Base-by-base conservation (phyloP, 2,888 invertebrate species). In the Micropterix aruncella region DNA sequence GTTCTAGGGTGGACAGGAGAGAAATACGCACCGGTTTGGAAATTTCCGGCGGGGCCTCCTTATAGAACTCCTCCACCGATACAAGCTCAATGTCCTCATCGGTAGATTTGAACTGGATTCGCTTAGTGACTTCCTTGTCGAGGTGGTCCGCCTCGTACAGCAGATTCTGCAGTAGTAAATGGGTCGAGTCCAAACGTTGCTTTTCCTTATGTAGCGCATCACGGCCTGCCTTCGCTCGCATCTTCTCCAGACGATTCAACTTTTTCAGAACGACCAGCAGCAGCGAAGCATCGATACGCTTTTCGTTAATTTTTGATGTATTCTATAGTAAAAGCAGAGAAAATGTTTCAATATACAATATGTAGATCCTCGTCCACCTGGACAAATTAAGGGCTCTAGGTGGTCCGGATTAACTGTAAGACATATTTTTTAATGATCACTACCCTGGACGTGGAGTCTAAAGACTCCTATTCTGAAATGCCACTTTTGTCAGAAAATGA, bases 111-210 rank as follows among this genome's bases (percentile, higher is more conserved):
- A 94, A 95, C 58, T 94, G 90, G 47, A 92, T 75, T 58, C 95
- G 95, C 57, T 92, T 91, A 16, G 86, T 81, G n/a, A 92, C 91
- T 74, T 96, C 95, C 54, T 91, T 90, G 53, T 91, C 85, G 16
- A 96, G 70, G 68, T 96, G 93, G 58, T 90, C 85, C 5, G 89
- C 83, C 73, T 96, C 96, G 61, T 96, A 96, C 3, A 94, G 67
- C 42, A 96, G 73, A 66, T 96, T 96, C 64, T 96, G 94, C 44
- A 94, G 70, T 53, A 90, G 86, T 42, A 96, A 65, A 58, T 94
- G 87, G 52, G 88, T 86, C 44, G 85, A 85, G 57, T 96, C 95
- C 0, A 94, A 91, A 52, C 83, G 80, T 55, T 85, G 83, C 60
- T 93, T 93, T 51, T 89, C 89, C 54, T 80, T 78, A 53, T 81